Base-by-base conservation (phyloP, 2,888 invertebrate genomes). In the Limenitis camilla region DNA sequence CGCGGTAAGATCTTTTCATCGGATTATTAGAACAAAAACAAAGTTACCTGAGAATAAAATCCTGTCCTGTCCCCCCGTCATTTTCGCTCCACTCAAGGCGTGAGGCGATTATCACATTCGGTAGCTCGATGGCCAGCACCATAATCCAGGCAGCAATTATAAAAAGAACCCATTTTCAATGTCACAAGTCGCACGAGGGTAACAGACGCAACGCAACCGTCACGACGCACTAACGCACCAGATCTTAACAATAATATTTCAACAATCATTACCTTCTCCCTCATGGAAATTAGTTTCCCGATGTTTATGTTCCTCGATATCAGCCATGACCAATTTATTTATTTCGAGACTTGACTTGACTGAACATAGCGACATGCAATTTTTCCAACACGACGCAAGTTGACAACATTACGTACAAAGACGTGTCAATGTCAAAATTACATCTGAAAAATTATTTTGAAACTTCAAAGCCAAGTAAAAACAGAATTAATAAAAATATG, bases 271-370 rank as follows among this genome's bases (percentile, higher is more conserved):
- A 88, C 88, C 88, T 88, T 87, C 81, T 80, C 79, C 82, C 72
- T 85, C 87, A 81, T 81, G 75, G 81, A 76, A 75, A 79, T 78
- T 77, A 71, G 74, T 73, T 76, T 85, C 85, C 76, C 74, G 83
- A 71, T 85, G 82, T 86, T 81, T 83, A 81, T 75, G 77, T 82
- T 77, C 85, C 75, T 84, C 78, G 74, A 72, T 76, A 76, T 84
- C 88, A 80, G 88, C 87, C 88, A 88, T 88, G 77, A 77, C 83
- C 75, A 79, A 82, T 81, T 82, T 81, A 85, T 84, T 83, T 85
- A 85, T 83, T 83, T 81, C 76, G 75, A 79, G 77, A 75, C 77
- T 71, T 78, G 74, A 85, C 81, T 81, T 79, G 72, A 82, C 78
- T 85, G 86, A 84, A 86, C 85, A 87, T 87, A 86, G 83, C 64